Base-by-base conservation (phyloP, 2,888 invertebrate species). In the Zygothrica quintamaculata region DNA sequence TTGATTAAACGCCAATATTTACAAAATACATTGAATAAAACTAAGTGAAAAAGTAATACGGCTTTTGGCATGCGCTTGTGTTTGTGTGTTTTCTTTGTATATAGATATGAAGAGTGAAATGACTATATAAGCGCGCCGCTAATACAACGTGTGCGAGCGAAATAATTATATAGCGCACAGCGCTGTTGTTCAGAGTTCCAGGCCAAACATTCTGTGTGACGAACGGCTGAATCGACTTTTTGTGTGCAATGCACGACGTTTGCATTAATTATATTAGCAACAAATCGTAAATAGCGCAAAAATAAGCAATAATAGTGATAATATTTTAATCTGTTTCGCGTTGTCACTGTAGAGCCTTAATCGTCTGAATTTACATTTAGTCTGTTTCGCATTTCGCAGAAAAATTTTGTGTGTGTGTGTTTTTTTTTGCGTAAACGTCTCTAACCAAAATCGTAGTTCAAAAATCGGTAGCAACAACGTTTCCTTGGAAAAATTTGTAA, bases 401-500 rank as follows among this genome's bases (percentile, higher is more conserved):
- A 73, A 74, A 65, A 31, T 36, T 60, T 34, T 31, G 18, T 55
- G 47, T 55, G 46, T 60, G 46, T 65, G 65, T 71, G 47, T 52
- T 52, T 55, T 65, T 65, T 73, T 75, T 75, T 69, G 74, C 70
- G 75, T 74, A 71, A 74, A 81, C 70, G 70, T 77, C 77, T 77
- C 74, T 69, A 75, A 77, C 77, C 74, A 80, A 80, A 65, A 47
- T 68, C 47, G 57, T 64, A 66, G 65, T 53, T n/a, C 58, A 64
- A 42, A 62, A 80, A 71, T 69, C 69, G 79, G 75, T 81, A 87
- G 81, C 87, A 82, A 82, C 84, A 75, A 68, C 73, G 86, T 82
- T 86, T 86, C 70, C 87, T 82, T 79, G 87, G 88, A 86, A 79
- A 80, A 79, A 84, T 65, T 85, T 87, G 80, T 80, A 81, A 80